Evolutionary conservation across 2,888 invertebrate genomes (phyloP), one percentile per base, ranked within the genome.

Genomic region (Leptarthrus brevirostris): DNA sequence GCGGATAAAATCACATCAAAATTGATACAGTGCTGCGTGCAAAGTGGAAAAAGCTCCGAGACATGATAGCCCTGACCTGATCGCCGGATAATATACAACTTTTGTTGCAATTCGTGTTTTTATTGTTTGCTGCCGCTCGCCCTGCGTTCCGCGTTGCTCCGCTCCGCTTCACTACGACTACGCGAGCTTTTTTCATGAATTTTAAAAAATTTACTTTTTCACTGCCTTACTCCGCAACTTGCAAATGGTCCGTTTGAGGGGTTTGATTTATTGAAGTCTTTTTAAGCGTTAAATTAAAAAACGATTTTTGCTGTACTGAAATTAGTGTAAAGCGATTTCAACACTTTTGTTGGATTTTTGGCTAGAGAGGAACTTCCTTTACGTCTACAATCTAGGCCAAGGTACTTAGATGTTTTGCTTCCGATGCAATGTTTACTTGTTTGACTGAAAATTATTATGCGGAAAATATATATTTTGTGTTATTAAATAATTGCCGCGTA

Each of bases 41-140:
- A 54, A 36, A 54, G 36, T 22, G 52, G 30, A 69, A 40, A 66
- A 52, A 69, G 69, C 52, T 69, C 12, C n/a, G 36, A 53, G 54
- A 71, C 71, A 71, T 22, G 71, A 53, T 71, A 54, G 71, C 71
- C 71, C 53, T 71, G 71, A 71, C 71, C 71, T 71, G 71, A 54
- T 71, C 71, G 40, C 18, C 69, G 69, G 52, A 52, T 69, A 69
- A 52, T 52, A 69, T 69, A 26, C 69, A 52, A 52, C 34, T 49
- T 69, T 69, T 69, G 69, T 69, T 69, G 69, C 36, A 69, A 52
- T 30, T 49, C 52, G 30, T 71, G 34, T 54, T 70, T 70, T 70
- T 53, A 22, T 53, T 54, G 71, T 54, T 54, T 22, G 4, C 1
- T 24, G 52, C 52, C 10, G 16, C 3, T 18, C 18, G 16, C 18